Conservation (phyloP, 2,113 vertebrate genomes). For the Mionectes macconnelli region DNA sequence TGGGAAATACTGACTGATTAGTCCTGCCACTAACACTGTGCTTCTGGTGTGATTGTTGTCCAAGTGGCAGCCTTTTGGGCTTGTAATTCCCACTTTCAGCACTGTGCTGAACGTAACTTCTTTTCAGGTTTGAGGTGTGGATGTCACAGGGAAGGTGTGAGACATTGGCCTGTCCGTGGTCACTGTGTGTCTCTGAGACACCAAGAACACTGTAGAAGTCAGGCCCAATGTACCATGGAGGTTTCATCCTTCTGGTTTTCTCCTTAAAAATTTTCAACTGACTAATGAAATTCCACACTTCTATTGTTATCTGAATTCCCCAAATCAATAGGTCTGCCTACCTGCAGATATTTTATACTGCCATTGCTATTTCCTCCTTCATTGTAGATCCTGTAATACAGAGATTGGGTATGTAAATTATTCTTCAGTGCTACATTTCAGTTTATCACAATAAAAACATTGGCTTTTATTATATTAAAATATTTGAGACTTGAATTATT, state of each 20-base stretch:
- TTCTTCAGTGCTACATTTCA: background rate
- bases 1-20: background rate
- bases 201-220: background rate
- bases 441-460: background rate
- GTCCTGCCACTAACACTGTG: background rate
- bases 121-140: background rate
- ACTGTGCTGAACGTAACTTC: background rate
- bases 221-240: background rate
- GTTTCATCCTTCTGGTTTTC: background rate
- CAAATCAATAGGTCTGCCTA: background rate
- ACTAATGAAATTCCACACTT: background rate
- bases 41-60: background rate
- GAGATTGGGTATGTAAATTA: background rate
- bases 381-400: background rate
- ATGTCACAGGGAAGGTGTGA: background rate
- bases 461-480: background rate
- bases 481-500: background rate
- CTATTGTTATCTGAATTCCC: background rate
- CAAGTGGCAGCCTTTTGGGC: background rate
- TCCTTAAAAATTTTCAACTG: background rate
- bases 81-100: background rate
- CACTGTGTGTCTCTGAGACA: background rate
- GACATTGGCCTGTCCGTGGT: accelerated
- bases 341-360: background rate
- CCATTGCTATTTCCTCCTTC: background rate